Conservation (phyloP, 2,113 vertebrate genomes). For the Phyllostomus hastatus region DNA sequence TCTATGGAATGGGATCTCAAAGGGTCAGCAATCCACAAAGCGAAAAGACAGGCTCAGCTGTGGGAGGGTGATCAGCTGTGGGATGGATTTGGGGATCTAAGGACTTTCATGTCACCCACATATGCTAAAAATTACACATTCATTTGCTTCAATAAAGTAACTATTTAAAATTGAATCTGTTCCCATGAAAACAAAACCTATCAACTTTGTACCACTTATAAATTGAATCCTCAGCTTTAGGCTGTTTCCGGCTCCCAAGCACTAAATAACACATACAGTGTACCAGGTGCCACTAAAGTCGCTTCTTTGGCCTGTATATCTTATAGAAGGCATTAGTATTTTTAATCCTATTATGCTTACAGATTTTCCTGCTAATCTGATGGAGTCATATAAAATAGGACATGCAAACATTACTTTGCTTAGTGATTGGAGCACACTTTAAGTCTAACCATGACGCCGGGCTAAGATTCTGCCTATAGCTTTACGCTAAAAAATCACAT, state of each 20-base stretch:
- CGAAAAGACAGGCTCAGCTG: background rate
- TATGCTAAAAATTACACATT: background rate
- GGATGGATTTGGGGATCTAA: background rate
- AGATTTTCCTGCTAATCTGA: background rate
- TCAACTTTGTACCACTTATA: background rate
- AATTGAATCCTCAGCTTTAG: background rate
- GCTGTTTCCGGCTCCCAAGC: background rate
- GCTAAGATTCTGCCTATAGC: background rate
- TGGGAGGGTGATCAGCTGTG: background rate
- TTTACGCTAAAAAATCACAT: background rate
- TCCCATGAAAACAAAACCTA: background rate
- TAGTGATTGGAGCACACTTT: background rate
- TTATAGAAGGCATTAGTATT: background rate
- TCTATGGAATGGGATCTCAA: background rate
- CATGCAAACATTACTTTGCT: background rate
- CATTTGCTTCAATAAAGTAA: background rate
- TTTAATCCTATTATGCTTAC: background rate
- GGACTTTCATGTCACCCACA: background rate
- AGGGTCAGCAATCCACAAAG: background rate
- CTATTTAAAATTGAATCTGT: background rate
- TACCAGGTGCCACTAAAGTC: background rate
- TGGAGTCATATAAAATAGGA: background rate
- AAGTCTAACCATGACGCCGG: background rate
- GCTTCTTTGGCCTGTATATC: background rate
- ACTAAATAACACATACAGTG: background rate